Evolutionary conservation across 2,888 invertebrate genomes (phyloP).

Genomic region (Lordiphosa andalusiaca): DNA sequence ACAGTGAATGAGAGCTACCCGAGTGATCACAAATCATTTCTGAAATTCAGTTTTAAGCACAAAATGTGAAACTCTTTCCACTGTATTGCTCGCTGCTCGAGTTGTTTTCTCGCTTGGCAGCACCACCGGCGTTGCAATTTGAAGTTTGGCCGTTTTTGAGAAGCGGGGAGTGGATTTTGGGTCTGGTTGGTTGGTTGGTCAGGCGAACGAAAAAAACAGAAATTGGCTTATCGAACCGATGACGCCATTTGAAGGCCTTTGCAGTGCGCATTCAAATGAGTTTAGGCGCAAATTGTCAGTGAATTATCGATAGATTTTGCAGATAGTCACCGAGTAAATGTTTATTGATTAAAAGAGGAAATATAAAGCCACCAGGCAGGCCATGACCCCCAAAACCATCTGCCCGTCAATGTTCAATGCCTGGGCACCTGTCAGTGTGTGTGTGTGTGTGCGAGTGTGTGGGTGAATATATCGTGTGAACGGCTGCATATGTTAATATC

Average conservation of each 20-base stretch:
- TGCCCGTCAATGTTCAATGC: conserved; percentile 67
- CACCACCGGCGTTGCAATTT: conserved; percentile 58
- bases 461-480: conserved; percentile 69
- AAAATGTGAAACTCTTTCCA: not conserved
- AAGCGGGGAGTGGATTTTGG: conserved; percentile 9
- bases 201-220: conserved; percentile 36
- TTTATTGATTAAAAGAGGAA: conserved; percentile 39
- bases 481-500: conserved; percentile 70
- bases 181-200: not conserved
- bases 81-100: conserved; percentile 26
- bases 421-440: conserved; percentile 62
- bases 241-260: conserved; percentile 29
- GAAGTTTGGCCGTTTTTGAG: conserved; percentile 42
- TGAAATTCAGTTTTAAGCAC: not conserved
- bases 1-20: too few species aligned
- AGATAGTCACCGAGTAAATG: conserved; percentile 50
- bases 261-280: conserved; percentile 26
- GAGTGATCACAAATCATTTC: too few species aligned
- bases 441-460: conserved; percentile 31
- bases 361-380: conserved; percentile 11
- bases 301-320: conserved; percentile 65
- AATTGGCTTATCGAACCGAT: conserved; percentile 59
- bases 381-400: conserved; percentile 20
- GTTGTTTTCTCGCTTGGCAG: conserved; percentile 54
- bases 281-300: conserved; percentile 57